These are phyloP conservation scores for Pelvicachromis taeniatus DNA, from an alignment of 2,113 vertebrate genomes.

Conservation along the genomic window DNA sequence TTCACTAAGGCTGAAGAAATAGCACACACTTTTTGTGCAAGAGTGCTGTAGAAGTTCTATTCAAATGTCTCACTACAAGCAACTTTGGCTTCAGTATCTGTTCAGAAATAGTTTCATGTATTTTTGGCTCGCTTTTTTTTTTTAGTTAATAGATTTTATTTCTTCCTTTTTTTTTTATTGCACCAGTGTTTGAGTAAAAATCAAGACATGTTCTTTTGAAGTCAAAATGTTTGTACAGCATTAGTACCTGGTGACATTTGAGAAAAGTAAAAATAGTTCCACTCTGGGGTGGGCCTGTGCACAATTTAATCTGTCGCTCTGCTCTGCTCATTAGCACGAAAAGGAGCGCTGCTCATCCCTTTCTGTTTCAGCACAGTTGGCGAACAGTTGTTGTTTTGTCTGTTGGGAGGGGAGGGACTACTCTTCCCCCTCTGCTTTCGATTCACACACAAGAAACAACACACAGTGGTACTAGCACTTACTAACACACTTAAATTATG, in stretches of 20 bases:
- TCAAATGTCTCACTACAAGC: background rate
- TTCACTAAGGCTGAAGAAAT: background rate
- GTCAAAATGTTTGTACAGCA: constrained; percentile 28
- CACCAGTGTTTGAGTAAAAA: background rate
- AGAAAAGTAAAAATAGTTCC: constrained; percentile 48
- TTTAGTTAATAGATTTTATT: constrained; percentile 2
- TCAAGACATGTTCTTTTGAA: constrained; percentile 11
- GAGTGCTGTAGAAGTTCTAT: background rate
- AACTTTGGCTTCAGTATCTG: background rate
- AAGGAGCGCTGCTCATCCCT: constrained; percentile 1
- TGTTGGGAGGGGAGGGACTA: background rate
- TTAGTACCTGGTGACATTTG: constrained; percentile 38
- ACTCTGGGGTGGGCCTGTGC: constrained; percentile 20
- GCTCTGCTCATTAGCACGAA: constrained; percentile 49
- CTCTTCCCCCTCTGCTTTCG: background rate
- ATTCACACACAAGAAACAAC: background rate
- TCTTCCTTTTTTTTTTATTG: background rate
- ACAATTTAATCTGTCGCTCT: constrained; percentile 51
- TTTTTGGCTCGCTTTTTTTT: constrained; percentile 7
- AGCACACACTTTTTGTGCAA: background rate
- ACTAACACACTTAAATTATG: background rate
- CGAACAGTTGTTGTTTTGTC: constrained; percentile 32
- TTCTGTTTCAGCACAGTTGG: constrained; percentile 30
- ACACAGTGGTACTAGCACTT: background rate
- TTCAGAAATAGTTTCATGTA: background rate